Percentiles rank a stretch among this genome's conserved stretches.
Conservation (phyloP, 2,797 vertebrate genomes). For the Phataginus tricuspis region DNA sequence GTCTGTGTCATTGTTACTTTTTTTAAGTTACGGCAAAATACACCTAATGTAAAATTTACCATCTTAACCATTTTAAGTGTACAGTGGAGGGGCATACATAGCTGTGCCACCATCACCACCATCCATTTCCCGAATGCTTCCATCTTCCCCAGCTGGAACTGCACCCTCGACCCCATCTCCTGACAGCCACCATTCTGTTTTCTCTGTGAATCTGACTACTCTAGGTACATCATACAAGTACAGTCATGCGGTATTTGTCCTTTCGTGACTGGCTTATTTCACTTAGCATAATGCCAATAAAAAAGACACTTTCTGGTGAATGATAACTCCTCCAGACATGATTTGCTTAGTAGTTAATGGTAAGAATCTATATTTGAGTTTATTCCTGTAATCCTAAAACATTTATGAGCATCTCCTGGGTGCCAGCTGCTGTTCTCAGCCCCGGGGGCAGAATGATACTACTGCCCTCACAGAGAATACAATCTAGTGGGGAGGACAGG, state of each 20-base stretch:
- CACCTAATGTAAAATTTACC: not conserved
- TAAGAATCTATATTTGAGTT: not conserved
- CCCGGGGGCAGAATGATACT: not conserved
- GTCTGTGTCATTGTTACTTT: not conserved
- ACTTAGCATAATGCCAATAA: not conserved
- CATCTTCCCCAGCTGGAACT: not conserved
- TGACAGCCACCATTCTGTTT: too few species aligned
- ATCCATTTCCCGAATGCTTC: not conserved
- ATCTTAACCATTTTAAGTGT: not conserved
- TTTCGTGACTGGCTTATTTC: not conserved
- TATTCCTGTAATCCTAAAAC: not conserved
- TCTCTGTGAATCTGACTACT: not conserved
- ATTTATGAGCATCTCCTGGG: not conserved
- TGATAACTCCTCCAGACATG: not conserved
- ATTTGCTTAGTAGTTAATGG: not conserved
- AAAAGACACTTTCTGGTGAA: not conserved
- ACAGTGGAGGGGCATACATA: not conserved
- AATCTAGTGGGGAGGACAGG: not conserved
- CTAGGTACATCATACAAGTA: not conserved
- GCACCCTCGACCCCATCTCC: not conserved
- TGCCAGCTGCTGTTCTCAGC: not conserved
- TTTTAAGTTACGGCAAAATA: not conserved
- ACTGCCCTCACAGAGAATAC: not conserved
- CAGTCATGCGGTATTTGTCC: not conserved
- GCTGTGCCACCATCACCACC: not conserved